Evolutionary conservation across 1,140 invertebrate species (phyloP).

Genomic region (Drosophila pseudoobscura): DNA sequence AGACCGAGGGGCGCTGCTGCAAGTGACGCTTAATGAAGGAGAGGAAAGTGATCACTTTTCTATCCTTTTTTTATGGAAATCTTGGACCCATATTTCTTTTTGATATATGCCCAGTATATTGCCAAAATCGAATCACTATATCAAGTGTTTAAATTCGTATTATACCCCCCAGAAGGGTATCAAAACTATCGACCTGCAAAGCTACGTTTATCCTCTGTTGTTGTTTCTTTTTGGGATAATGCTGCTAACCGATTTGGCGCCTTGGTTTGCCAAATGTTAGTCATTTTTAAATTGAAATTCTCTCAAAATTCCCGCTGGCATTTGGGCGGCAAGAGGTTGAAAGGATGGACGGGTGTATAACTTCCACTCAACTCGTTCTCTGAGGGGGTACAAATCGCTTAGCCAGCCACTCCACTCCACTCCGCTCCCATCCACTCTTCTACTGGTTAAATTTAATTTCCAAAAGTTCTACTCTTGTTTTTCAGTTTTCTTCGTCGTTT

Average conservation of each 20-base stretch:
- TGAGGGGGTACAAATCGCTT: slow-evolving; percentile 48
- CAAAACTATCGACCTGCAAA: too few relatives aligned
- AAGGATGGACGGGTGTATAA: slow-evolving; percentile 12
- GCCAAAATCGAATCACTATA: too few relatives aligned
- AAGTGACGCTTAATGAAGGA: too few relatives aligned
- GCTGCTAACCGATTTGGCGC: slow-evolving; percentile 28
- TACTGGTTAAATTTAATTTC: slow-evolving; percentile 77
- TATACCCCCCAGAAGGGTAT: too few relatives aligned
- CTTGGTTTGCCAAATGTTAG: slow-evolving; percentile 25
- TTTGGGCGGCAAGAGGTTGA: neutral
- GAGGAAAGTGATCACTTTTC: too few relatives aligned
- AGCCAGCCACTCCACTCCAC: slow-evolving; percentile 38
- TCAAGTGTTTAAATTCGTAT: too few relatives aligned
- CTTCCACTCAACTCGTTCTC: slow-evolving; percentile 35
- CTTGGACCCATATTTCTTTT: too few relatives aligned
- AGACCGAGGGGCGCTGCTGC: too few relatives aligned
- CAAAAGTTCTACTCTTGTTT: slow-evolving; percentile 59
- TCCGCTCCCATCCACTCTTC: slow-evolving; percentile 3
- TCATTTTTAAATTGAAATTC: slow-evolving; percentile 67
- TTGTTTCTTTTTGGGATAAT: slow-evolving; percentile 23
- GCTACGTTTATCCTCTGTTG: neutral
- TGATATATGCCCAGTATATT: too few relatives aligned
- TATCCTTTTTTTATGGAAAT: too few relatives aligned
- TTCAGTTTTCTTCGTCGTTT: slow-evolving; percentile 49
- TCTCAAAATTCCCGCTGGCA: slow-evolving; percentile 18